These are phyloP conservation scores for Ceratosolen solmsi DNA, from an alignment of 1,140 invertebrate genomes.

Conservation along the genomic window DNA sequence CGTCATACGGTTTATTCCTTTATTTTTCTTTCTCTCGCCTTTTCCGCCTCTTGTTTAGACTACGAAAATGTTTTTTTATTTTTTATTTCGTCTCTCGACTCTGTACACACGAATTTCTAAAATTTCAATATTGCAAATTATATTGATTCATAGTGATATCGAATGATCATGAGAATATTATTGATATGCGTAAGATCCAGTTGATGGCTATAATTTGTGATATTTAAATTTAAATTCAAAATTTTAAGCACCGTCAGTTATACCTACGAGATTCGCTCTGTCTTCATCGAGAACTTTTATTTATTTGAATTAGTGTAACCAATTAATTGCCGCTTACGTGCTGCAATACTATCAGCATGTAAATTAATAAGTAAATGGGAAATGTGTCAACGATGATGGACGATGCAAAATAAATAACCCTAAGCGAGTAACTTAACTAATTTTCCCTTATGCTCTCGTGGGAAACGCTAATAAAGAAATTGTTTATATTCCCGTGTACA, in stretches of 20 bases:
- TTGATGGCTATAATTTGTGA: background rate
- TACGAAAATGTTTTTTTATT: background rate
- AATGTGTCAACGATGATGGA: background rate
- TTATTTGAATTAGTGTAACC: background rate
- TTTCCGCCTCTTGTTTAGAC: constrained; percentile 17
- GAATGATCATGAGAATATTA: background rate
- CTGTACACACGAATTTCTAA: background rate
- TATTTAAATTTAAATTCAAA: background rate
- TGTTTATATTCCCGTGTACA: background rate
- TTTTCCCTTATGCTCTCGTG: background rate
- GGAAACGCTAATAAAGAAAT: background rate
- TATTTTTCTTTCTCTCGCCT: constrained; percentile 4
- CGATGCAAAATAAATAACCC: background rate
- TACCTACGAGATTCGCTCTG: background rate
- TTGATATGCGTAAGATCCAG: background rate
- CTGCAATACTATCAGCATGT: background rate
- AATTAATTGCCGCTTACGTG: background rate
- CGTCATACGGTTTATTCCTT: constrained; percentile 14
- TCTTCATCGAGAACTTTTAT: background rate
- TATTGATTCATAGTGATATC: background rate
- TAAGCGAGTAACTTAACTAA: background rate
- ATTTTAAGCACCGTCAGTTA: background rate
- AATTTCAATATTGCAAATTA: background rate
- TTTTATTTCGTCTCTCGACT: background rate
- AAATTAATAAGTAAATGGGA: background rate